These are phyloP conservation scores for Troides helena DNA, from an alignment of 2,888 invertebrate species.

Conservation along the genomic window DNA sequence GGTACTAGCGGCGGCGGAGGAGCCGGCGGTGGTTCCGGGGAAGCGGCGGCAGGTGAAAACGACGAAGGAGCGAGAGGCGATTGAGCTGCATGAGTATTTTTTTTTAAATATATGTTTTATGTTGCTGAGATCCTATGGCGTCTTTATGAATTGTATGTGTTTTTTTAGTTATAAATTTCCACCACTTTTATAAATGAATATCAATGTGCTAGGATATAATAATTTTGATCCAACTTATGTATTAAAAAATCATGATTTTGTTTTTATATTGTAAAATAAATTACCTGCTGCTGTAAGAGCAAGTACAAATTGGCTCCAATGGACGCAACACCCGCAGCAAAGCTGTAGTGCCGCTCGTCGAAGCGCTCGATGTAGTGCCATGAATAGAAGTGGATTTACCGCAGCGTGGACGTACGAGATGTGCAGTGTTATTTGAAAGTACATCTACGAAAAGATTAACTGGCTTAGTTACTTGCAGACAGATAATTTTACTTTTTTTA, in stretches of 20 bases:
- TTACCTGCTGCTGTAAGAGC: slow-evolving; percentile 75
- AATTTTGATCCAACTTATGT: too few species aligned
- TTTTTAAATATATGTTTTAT: background rate
- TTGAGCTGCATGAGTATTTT: slow-evolving; percentile 58
- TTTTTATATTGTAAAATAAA: background rate
- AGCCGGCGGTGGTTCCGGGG: slow-evolving; percentile 81
- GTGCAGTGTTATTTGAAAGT: slow-evolving; percentile 89
- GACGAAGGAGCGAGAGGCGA: slow-evolving; percentile 82
- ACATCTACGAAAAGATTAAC: slow-evolving; percentile 53
- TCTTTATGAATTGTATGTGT: too few species aligned
- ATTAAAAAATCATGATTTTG: background rate
- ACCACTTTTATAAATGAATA: too few species aligned
- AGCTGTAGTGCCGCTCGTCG: slow-evolving; percentile 86
- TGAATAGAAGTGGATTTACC: slow-evolving; percentile 89
- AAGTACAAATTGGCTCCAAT: slow-evolving; percentile 81
- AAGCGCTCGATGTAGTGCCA: slow-evolving; percentile 88
- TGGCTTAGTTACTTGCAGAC: too few species aligned
- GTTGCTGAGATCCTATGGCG: background rate
- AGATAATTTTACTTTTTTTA: too few species aligned
- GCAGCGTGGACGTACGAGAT: slow-evolving; percentile 93
- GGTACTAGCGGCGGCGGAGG: slow-evolving; percentile 76
- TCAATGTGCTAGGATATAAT: too few species aligned
- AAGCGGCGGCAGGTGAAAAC: slow-evolving; percentile 77
- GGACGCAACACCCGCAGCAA: slow-evolving; percentile 87
- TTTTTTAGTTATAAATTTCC: too few species aligned